Evolutionary conservation across 2,113 vertebrate species (phyloP).

Genomic region (Neolamprologus toae): DNA sequence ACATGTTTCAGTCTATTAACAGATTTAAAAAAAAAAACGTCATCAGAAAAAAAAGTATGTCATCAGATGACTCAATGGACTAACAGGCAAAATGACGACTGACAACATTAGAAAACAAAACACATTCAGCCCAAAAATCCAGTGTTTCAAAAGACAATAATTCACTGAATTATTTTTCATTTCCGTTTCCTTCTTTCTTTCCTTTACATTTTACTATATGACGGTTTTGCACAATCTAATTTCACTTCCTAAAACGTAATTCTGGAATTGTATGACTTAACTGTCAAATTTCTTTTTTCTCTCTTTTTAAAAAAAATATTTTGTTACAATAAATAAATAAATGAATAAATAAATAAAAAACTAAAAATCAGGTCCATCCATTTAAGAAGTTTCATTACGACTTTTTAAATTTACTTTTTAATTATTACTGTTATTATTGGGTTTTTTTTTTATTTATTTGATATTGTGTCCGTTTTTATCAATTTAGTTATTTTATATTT

Average conservation of each 20-base stretch:
- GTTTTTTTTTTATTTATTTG: accelerated
- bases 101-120: background rate
- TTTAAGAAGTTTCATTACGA: background rate
- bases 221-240: background rate
- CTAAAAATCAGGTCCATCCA: background rate
- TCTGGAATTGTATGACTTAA: background rate
- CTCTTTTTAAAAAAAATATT: background rate
- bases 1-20: background rate
- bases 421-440: background rate
- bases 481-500: background rate
- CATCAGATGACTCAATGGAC: background rate
- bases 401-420: background rate
- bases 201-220: background rate
- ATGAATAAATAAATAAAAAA: background rate
- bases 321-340: background rate
- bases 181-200: background rate
- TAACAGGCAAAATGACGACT: background rate
- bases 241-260: background rate
- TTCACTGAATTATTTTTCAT: background rate
- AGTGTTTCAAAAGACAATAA: background rate
- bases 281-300: background rate
- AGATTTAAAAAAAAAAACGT: background rate
- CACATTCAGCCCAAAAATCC: background rate
- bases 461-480: background rate
- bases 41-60: background rate